Percentiles rank a stretch among this genome's conserved stretches.
These are phyloP conservation scores for Drosophila sechellia DNA, from an alignment of 1,140 invertebrate species.

Conservation along the genomic window DNA sequence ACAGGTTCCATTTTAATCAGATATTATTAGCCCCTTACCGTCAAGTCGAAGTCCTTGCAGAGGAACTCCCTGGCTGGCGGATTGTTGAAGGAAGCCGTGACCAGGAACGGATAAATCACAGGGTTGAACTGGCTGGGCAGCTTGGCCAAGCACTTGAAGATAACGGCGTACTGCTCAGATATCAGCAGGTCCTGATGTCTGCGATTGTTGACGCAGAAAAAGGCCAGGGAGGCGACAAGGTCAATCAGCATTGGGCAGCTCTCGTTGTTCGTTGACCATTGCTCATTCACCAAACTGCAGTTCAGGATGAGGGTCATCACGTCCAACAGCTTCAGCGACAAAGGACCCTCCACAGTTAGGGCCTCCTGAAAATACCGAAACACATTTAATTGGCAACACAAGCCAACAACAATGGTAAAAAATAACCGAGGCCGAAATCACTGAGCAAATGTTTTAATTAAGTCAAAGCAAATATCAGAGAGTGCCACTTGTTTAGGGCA, in stretches of 20 bases:
- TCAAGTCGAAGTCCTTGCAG: conserved; percentile 74
- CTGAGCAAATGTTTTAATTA: conserved; percentile 83
- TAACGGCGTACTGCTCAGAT: conserved; percentile 74
- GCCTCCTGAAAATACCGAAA: conserved; percentile 88
- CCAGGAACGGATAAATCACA: conserved; percentile 94
- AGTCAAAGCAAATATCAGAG: conserved; percentile 80
- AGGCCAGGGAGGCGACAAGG: conserved; percentile 86
- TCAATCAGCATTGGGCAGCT: conserved; percentile 86
- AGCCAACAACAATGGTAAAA: conserved; percentile 29
- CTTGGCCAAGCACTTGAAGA: conserved; percentile 79
- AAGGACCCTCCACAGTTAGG: conserved; percentile 91
- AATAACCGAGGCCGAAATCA: conserved; percentile 49
- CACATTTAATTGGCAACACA: conserved; percentile 73
- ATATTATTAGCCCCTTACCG: conserved; percentile 43
- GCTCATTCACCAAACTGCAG: conserved; percentile 88
- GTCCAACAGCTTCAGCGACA: conserved; percentile 94
- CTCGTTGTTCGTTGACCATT: conserved; percentile 80
- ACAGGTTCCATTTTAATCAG: too few species aligned
- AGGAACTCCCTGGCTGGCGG: conserved; percentile 66
- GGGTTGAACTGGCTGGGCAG: conserved; percentile 86
- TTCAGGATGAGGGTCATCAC: conserved; percentile 93
- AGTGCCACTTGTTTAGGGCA: conserved; percentile 76
- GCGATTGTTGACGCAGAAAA: conserved; percentile 86
- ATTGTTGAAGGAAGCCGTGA: conserved; percentile 86
- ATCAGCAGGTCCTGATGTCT: conserved; percentile 84